Conservation (phyloP, 2,888 invertebrate genomes). For the Drosophila limbata region DNA sequence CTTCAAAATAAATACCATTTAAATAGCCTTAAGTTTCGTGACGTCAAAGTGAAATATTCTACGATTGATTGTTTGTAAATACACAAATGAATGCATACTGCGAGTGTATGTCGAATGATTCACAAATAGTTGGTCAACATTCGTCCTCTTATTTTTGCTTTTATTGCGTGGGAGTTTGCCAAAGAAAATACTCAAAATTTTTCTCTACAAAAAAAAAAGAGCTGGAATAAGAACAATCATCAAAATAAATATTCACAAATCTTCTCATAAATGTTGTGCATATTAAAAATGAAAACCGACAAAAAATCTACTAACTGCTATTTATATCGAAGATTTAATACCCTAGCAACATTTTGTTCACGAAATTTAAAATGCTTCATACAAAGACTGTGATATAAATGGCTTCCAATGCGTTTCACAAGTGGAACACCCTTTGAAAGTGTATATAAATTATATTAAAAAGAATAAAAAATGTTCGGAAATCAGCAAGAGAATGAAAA, state of each 20-base stretch:
- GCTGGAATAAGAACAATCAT: conserved; percentile 26
- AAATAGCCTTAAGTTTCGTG: conserved; percentile 24
- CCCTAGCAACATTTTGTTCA: neutral
- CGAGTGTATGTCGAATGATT: conserved; percentile 29
- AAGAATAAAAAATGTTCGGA: conserved; percentile 5
- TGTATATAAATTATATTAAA: conserved; percentile 7
- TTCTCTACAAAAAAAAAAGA: conserved; percentile 17
- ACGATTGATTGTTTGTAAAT: conserved; percentile 69
- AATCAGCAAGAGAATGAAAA: conserved; percentile 46
- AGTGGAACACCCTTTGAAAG: neutral
- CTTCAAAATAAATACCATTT: conserved; percentile 19
- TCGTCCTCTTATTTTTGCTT: conserved; percentile 30
- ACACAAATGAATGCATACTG: conserved; percentile 18
- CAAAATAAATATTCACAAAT: conserved; percentile 32
- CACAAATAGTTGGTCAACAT: conserved; percentile 30
- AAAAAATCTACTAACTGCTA: no score
- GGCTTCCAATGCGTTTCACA: neutral
- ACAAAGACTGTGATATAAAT: neutral
- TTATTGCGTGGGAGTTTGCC: conserved; percentile 41
- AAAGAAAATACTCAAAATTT: conserved; percentile 3
- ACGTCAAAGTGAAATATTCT: conserved; percentile 42
- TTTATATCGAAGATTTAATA: neutral
- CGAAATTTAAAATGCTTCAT: neutral
- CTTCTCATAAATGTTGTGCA: conserved; percentile 10
- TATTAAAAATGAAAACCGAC: conserved; percentile 5